Percentiles rank a stretch among this genome's conserved stretches.
Evolutionary conservation across 2,113 vertebrate genomes (phyloP).

Genomic region (Pongo abelii): DNA sequence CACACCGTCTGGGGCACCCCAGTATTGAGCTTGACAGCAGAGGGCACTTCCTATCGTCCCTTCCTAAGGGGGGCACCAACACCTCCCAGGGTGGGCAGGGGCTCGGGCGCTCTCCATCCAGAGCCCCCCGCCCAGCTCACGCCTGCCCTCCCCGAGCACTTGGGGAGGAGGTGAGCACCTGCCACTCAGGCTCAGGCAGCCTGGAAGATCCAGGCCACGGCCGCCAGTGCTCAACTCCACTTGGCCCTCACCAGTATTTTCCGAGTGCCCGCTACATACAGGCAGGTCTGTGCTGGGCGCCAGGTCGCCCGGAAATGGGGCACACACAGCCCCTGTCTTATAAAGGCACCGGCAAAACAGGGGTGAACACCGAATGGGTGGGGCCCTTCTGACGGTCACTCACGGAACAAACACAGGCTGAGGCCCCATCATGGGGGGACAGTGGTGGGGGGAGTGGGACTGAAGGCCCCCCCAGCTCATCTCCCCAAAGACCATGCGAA

Average conservation of each 20-base stretch:
- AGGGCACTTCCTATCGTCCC: neutral
- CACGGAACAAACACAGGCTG: neutral
- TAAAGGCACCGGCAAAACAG: neutral
- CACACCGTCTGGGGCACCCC: neutral
- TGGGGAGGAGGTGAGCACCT: neutral
- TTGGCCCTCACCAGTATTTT: neutral
- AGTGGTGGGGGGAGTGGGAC: accelerated
- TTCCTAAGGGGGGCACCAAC: neutral
- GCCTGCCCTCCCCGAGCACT: neutral
- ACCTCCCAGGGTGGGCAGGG: too few species aligned
- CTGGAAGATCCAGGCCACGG: neutral
- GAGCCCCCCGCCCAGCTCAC: neutral
- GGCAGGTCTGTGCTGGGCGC: neutral
- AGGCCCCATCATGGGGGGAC: neutral
- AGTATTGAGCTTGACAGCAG: neutral
- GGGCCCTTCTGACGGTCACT: neutral
- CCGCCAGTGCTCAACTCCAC: too few species aligned
- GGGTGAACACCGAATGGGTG: neutral
- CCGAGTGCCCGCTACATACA: accelerated
- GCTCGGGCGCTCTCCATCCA: neutral
- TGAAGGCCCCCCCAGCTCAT: neutral
- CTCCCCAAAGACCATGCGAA: neutral
- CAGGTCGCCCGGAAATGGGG: accelerated
- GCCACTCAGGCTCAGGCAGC: too few species aligned
- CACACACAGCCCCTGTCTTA: neutral